A percentile compares a stretch with the other conserved stretches of the same genome.
Conservation (phyloP, 2,113 vertebrate genomes). For the Stercorarius parasiticus region DNA sequence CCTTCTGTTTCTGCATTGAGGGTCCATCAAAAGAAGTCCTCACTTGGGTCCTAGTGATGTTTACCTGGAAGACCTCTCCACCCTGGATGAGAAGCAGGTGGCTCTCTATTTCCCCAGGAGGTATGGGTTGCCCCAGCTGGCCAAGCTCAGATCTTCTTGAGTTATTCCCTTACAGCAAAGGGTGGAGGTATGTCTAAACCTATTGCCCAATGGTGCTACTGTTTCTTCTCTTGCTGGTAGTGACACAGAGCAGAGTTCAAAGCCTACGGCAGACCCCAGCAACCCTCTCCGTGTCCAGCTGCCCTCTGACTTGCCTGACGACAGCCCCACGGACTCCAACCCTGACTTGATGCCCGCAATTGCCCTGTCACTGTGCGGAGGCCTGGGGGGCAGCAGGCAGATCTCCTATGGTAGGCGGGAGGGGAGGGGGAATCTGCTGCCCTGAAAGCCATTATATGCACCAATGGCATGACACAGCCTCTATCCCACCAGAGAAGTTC, state of each 20-base stretch:
- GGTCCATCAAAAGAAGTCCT: slow-evolving; percentile 70
- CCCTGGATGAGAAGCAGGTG: slow-evolving; percentile 77
- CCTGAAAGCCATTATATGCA: background rate
- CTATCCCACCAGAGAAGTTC: slow-evolving; percentile 82
- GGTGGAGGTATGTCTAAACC: background rate
- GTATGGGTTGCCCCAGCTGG: slow-evolving; percentile 56
- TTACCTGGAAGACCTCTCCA: slow-evolving; percentile 84
- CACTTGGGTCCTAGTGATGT: slow-evolving; percentile 81
- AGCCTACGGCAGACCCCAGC: slow-evolving; percentile 60
- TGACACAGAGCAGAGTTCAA: slow-evolving; percentile 66
- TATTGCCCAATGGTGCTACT: background rate
- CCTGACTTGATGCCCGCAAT: slow-evolving; percentile 65
- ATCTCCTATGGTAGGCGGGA: slow-evolving; percentile 80
- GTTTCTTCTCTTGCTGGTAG: slow-evolving; percentile 56
- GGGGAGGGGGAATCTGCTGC: background rate
- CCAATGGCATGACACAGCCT: background rate
- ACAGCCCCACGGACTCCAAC: slow-evolving; percentile 67
- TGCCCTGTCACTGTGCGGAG: slow-evolving; percentile 88
- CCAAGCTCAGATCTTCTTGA: background rate
- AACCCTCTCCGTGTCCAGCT: slow-evolving; percentile 66
- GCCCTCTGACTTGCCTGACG: slow-evolving; percentile 39
- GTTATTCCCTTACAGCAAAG: background rate
- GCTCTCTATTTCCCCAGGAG: slow-evolving; percentile 85
- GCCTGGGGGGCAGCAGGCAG: slow-evolving; percentile 76
- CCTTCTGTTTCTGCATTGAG: slow-evolving; percentile 24